A percentile compares a stretch with the other conserved stretches of the same genome.
phyloP scores from a whole-genome alignment of 2,113 vertebrate genomes.

The Mystacornis crossleyi region DNA sequence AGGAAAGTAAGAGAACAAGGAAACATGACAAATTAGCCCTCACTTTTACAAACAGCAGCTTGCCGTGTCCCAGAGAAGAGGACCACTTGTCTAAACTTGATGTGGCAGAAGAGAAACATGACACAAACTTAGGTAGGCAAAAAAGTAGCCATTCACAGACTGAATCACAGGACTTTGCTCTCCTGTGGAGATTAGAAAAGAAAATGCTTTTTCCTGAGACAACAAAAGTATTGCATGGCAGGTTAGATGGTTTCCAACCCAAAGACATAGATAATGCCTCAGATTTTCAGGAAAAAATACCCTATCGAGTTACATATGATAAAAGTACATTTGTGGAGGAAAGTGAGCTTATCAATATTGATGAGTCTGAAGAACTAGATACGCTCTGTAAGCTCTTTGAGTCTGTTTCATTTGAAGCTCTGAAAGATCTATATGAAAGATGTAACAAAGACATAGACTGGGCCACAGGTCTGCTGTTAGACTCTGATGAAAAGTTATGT shows the following conservation, averaged over 20 bases:
- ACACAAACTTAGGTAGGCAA: background rate
- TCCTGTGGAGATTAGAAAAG: conserved; percentile 88
- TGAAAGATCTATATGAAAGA: conserved; percentile 94
- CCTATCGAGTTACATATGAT: conserved; percentile 86
- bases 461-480: conserved; percentile 91
- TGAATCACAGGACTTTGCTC: conserved; percentile 88
- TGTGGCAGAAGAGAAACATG: background rate
- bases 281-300: conserved; percentile 75
- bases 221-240: conserved; percentile 74
- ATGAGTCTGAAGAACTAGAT: conserved; percentile 81
- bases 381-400: conserved; percentile 90
- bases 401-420: conserved; percentile 85
- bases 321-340: conserved; percentile 93
- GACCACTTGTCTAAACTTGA: background rate
- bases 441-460: conserved; percentile 94
- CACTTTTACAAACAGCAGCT: conserved; percentile 78
- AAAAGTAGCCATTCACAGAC: conserved; percentile 79
- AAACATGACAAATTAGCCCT: conserved; percentile 84
- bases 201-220: conserved; percentile 64
- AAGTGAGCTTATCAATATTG: conserved; percentile 76
- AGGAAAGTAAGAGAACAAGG: conserved; percentile 69
- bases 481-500: conserved; percentile 88
- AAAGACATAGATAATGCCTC: conserved; percentile 49
- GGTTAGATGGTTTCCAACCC: conserved; percentile 80
- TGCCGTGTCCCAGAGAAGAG: conserved; percentile 6